A percentile compares a stretch with the other conserved stretches of the same genome.
Conservation (phyloP, 2,797 vertebrate genomes). For the Mastacembelus armatus region DNA sequence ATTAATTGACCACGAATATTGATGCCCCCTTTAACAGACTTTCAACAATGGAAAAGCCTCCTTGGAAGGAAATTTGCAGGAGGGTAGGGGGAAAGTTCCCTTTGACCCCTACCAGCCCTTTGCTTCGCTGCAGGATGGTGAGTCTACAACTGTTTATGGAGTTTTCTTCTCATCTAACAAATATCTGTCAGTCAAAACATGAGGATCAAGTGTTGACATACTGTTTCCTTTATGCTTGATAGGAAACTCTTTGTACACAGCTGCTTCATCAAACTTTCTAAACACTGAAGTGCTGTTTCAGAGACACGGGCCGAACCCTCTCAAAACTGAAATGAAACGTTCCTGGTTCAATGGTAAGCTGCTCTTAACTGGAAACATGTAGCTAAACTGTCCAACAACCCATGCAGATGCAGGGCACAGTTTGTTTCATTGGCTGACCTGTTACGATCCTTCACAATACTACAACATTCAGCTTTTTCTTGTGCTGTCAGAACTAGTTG, state of each 20-base stretch:
- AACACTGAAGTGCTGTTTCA: slow-evolving; percentile 27
- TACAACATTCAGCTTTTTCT: too few species aligned
- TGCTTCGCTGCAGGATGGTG: slow-evolving; percentile 35
- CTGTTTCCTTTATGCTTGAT: background rate
- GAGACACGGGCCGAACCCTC: slow-evolving; percentile 4
- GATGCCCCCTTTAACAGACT: slow-evolving; percentile 14
- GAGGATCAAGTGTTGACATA: background rate
- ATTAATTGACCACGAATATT: background rate
- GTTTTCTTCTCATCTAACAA: background rate
- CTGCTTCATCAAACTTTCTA: slow-evolving; percentile 18
- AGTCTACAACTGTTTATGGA: background rate
- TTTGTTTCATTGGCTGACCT: too few species aligned
- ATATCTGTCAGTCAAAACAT: background rate
- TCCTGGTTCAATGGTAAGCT: slow-evolving; percentile 43
- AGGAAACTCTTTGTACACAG: slow-evolving; percentile 38
- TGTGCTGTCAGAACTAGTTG: too few species aligned
- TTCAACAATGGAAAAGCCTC: slow-evolving; percentile 13
- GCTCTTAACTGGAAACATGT: background rate
- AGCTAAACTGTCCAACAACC: background rate
- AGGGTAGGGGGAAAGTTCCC: slow-evolving; percentile 28
- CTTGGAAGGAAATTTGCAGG: background rate
- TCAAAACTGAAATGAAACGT: slow-evolving; percentile 31
- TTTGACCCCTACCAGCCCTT: slow-evolving; percentile 36
- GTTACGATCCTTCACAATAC: too few species aligned
- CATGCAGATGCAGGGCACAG: background rate